These are phyloP conservation scores for Pedionomus torquatus DNA, from an alignment of 2,113 vertebrate genomes.

Conservation along the genomic window DNA sequence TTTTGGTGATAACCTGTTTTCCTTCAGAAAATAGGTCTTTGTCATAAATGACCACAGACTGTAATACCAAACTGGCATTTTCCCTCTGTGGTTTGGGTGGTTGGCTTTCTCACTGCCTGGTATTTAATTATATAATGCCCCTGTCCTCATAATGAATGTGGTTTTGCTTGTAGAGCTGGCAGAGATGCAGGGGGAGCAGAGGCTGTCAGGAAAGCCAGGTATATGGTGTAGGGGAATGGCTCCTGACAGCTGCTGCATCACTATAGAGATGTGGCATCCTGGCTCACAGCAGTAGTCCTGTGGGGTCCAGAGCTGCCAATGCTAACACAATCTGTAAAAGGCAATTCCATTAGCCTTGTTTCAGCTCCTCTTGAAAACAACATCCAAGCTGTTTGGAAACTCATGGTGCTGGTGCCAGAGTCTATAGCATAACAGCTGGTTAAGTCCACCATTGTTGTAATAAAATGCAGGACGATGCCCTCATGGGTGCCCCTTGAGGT, in stretches of 20 bases:
- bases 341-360: neutral
- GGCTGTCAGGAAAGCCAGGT: neutral
- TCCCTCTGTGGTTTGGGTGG: neutral
- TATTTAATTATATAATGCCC: neutral
- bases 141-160: neutral
- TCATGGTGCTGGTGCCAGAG: neutral
- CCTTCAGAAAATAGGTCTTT: neutral
- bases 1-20: neutral
- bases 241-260: neutral
- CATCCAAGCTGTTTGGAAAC: neutral
- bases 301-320: neutral
- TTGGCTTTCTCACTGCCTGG: neutral
- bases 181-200: neutral
- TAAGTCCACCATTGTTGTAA: neutral
- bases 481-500: neutral
- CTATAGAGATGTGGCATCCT: rapidly evolving
- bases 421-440: neutral
- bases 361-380: neutral
- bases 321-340: neutral
- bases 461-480: rapidly evolving
- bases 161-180: neutral
- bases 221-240: rapidly evolving
- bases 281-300: neutral
- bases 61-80: neutral
- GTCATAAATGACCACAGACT: neutral